Base-by-base conservation (phyloP, 2,888 invertebrate genomes). In the Rhaphigaster nebulosa region DNA sequence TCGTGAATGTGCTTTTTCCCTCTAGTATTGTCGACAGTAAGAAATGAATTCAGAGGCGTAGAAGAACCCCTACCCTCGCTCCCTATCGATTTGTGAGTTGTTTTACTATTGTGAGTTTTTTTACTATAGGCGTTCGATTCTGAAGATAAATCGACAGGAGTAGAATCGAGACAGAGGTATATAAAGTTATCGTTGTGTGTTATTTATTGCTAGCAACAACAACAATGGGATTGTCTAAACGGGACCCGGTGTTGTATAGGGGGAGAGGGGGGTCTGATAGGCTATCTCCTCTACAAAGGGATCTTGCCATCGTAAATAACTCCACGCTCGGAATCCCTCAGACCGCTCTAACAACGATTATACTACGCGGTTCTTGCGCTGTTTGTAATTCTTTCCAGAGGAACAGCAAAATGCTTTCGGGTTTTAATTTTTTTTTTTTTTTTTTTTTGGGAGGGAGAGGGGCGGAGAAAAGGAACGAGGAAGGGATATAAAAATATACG, bases 231-330 rank as follows among this genome's bases (percentile, higher is more conserved):
- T 56, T 56, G 56, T 23, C 56, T 56, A 56, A 56, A 60, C 12
- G 29, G n/a, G 10, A 29, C 5, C n/a, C 10, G n/a, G 12, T 3
- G 29, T 12, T 60, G 60, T 60, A 60, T 60, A n/a, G n/a, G n/a
- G n/a, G n/a, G n/a, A n/a, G n/a, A 23, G 56, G 26, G 56, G 56
- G 8, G 8, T 18, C 56, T 56, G 56, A 56, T 56, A 60, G 60
- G n/a, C n/a, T 29, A 60, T 60, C 60, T 60, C 60, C 60, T 60
- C 60, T 60, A 60, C 60, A 60, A 60, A 60, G n/a, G 60, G 60
- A 60, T 60, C 60, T 60, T 29, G 29, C n/a, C n/a, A 13, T 60
- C 60, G 60, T 60, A 60, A 60, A 60, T 60, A 60, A 60, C 60
- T 60, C 29, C 60, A 13, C 12, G n/a, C n/a, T 60, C 60, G n/a